phyloP scores from a whole-genome alignment of 2,888 invertebrate genomes.

The Caenorhabditis sp. region DNA sequence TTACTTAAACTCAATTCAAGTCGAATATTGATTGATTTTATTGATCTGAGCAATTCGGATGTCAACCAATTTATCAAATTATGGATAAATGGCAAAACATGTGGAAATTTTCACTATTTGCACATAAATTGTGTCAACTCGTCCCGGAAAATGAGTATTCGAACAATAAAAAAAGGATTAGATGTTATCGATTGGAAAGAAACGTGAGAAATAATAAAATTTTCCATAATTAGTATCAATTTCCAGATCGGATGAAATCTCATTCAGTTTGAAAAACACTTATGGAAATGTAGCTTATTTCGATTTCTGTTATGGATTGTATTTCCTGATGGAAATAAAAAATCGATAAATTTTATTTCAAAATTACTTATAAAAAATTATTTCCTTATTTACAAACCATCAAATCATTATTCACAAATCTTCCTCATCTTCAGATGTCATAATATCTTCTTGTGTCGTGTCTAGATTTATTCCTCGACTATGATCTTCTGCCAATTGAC shows the following conservation, averaged over 20 bases:
- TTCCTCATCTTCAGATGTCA: constrained; percentile 20
- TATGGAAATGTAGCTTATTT: no score
- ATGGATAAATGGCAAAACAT: not conserved
- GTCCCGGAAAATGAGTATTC: not conserved
- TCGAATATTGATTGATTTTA: not conserved
- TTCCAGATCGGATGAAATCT: no score
- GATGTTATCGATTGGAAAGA: not conserved
- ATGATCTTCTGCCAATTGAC: constrained; percentile 9
- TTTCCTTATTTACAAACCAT: not conserved
- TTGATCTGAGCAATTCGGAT: not conserved
- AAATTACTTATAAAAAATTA: not conserved
- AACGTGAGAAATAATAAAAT: no score
- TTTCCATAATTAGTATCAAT: no score
- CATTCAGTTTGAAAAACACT: no score
- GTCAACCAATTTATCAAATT: not conserved
- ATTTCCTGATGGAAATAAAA: no score
- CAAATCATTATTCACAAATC: not conserved
- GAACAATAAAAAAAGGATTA: not conserved
- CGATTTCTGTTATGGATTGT: no score
- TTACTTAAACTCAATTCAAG: not conserved
- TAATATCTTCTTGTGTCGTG: constrained; percentile 25
- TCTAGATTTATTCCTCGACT: constrained; percentile 13
- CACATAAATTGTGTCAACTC: not conserved
- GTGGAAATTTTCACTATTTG: not conserved
- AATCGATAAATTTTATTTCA: not conserved